phyloP scores from a whole-genome alignment of 2,113 vertebrate species.

The Corvus cornix region DNA sequence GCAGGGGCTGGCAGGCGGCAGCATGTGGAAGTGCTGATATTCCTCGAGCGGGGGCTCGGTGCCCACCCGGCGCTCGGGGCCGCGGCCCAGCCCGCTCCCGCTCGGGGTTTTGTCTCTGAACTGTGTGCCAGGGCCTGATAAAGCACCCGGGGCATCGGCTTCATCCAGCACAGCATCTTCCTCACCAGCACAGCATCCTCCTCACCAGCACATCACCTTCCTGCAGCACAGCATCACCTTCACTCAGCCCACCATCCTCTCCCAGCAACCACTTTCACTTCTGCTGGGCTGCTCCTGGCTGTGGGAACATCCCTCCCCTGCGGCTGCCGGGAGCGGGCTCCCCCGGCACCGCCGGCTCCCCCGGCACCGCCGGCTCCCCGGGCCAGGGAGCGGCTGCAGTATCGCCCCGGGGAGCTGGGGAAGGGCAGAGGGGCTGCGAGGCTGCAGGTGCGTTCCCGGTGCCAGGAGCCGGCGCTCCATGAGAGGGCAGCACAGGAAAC shows the following conservation, averaged over 20 bases:
- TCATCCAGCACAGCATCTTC: fast-evolving
- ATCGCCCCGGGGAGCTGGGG: background rate
- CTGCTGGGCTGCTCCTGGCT: fast-evolving
- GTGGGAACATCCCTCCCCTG: fast-evolving
- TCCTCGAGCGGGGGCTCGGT: conserved; percentile 85
- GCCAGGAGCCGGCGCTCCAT: conserved; percentile 64
- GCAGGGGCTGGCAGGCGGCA: conserved; percentile 88
- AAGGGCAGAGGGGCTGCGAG: background rate
- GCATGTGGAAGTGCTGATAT: conserved; percentile 96
- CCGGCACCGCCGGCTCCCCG: background rate
- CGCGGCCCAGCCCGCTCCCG: conserved; percentile 72
- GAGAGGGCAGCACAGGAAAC: conserved; percentile 83
- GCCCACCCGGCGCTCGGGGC: conserved; percentile 50
- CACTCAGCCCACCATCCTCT: background rate
- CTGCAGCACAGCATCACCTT: background rate
- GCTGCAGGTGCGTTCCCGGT: background rate
- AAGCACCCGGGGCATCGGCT: background rate
- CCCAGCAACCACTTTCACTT: fast-evolving
- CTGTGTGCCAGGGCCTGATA: conserved; percentile 89
- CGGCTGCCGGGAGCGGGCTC: background rate
- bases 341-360: too few species aligned
- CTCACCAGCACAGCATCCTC: background rate
- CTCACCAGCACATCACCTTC: background rate
- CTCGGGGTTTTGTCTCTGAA: conserved; percentile 84
- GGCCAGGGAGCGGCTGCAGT: background rate